These are phyloP conservation scores for Lampris megalopsis DNA, from an alignment of 2,113 vertebrate genomes.

Conservation along the genomic window DNA sequence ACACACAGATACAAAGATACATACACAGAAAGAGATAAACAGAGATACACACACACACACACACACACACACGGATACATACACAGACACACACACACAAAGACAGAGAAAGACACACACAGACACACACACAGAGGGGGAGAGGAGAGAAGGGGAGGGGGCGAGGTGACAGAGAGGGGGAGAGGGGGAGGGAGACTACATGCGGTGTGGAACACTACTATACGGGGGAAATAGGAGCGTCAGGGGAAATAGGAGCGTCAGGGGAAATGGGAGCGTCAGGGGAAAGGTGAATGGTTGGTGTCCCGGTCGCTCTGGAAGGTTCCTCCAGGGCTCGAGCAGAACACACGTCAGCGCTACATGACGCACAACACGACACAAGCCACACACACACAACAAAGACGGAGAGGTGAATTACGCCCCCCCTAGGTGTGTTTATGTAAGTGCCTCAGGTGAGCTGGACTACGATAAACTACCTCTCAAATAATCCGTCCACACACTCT, in stretches of 20 bases:
- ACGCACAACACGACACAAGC: slow-evolving; percentile 44
- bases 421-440: not conserved
- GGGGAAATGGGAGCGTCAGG: slow-evolving; percentile 66
- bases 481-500: no score
- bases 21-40: no score
- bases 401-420: slow-evolving; percentile 46
- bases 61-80: no score
- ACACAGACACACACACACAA: slow-evolving; percentile 73
- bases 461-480: no score
- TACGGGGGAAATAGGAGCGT: no score
- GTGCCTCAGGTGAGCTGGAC: no score
- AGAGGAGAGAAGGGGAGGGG: slow-evolving; percentile 53
- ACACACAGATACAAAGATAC: no score
- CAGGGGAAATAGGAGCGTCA: no score
- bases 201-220: slow-evolving; percentile 47
- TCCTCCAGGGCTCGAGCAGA: slow-evolving; percentile 50
- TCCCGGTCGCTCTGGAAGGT: slow-evolving; percentile 54
- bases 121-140: slow-evolving; percentile 69
- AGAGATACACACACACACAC: no score
- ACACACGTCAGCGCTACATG: slow-evolving; percentile 48
- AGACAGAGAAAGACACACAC: slow-evolving; percentile 68
- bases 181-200: slow-evolving; percentile 37
- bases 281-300: slow-evolving; percentile 64
- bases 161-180: slow-evolving; percentile 34
- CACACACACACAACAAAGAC: slow-evolving; percentile 13